Evolutionary conservation across 2,888 invertebrate species (phyloP).

Genomic region (Drosophila paracracens): DNA sequence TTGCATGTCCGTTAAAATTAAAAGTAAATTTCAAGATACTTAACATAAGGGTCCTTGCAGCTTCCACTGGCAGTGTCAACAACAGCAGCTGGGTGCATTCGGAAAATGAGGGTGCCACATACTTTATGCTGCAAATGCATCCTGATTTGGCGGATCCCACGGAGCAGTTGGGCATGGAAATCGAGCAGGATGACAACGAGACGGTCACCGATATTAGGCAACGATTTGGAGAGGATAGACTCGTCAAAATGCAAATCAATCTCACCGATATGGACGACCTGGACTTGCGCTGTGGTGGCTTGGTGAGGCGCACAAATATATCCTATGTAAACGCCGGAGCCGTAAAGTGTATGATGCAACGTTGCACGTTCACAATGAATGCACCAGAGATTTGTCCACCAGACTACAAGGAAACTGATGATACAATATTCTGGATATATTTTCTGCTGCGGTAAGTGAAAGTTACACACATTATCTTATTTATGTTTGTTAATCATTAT

Average conservation of each 20-base stretch:
- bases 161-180: constrained; percentile 91
- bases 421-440: constrained; percentile 93
- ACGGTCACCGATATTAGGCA: constrained; percentile 91
- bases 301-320: constrained; percentile 89
- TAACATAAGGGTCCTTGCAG: constrained; percentile 35
- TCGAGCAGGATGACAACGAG: constrained; percentile 90
- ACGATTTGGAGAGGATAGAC: constrained; percentile 88
- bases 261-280: constrained; percentile 90
- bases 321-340: constrained; percentile 88
- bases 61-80: constrained; percentile 44
- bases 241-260: constrained; percentile 89
- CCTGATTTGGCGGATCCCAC: constrained; percentile 90
- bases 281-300: constrained; percentile 91
- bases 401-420: constrained; percentile 91
- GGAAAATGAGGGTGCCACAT: constrained; percentile 85
- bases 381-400: constrained; percentile 92
- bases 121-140: constrained; percentile 89
- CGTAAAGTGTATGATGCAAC: constrained; percentile 91
- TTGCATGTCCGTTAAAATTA: neutral
- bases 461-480: neutral
- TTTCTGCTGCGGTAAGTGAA: constrained; percentile 87
- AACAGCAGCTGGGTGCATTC: constrained; percentile 82
- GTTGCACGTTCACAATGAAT: constrained; percentile 90
- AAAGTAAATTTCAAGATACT: constrained; percentile 1
- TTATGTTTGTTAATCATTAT: neutral